Conservation (phyloP, 2,113 vertebrate genomes). For the Hyla sarda region DNA sequence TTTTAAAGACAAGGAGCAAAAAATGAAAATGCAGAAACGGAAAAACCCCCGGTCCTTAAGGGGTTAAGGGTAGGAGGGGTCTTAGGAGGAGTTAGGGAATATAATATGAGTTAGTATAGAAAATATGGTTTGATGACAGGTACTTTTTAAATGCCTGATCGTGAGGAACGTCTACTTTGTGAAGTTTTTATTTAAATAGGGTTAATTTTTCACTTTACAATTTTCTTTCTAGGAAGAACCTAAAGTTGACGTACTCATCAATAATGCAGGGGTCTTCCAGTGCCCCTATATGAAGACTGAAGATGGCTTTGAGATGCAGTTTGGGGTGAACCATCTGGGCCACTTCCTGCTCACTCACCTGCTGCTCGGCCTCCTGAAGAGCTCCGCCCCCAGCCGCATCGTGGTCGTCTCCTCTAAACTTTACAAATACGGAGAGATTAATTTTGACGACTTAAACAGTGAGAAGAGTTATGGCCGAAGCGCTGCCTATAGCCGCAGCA, state of each 20-base stretch:
- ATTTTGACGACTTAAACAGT: constrained; percentile 94
- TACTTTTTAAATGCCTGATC: too few species aligned
- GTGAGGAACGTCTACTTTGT: too few species aligned
- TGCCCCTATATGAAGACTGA: constrained; percentile 91
- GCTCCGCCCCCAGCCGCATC: constrained; percentile 87
- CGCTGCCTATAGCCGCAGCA: constrained; percentile 92
- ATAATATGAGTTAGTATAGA: too few species aligned
- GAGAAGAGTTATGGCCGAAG: constrained; percentile 87
- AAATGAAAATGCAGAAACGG: too few species aligned
- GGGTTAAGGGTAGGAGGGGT: too few species aligned
- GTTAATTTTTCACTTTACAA: not conserved
- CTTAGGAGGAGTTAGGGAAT: too few species aligned
- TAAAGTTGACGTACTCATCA: constrained; percentile 89
- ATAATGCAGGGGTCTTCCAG: constrained; percentile 93
- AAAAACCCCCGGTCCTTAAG: too few species aligned
- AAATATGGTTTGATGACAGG: too few species aligned
- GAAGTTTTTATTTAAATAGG: too few species aligned
- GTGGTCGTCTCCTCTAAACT: constrained; percentile 94
- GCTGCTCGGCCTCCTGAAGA: constrained; percentile 88
- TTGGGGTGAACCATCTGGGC: constrained; percentile 94
- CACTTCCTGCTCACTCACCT: constrained; percentile 94
- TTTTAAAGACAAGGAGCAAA: too few species aligned
- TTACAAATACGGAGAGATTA: constrained; percentile 92
- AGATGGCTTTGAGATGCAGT: constrained; percentile 95
- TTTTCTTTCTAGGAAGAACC: constrained; percentile 82